A percentile compares a stretch with the other conserved stretches of the same genome.
Conservation (phyloP, 2,113 vertebrate genomes). For the Serinus canaria region DNA sequence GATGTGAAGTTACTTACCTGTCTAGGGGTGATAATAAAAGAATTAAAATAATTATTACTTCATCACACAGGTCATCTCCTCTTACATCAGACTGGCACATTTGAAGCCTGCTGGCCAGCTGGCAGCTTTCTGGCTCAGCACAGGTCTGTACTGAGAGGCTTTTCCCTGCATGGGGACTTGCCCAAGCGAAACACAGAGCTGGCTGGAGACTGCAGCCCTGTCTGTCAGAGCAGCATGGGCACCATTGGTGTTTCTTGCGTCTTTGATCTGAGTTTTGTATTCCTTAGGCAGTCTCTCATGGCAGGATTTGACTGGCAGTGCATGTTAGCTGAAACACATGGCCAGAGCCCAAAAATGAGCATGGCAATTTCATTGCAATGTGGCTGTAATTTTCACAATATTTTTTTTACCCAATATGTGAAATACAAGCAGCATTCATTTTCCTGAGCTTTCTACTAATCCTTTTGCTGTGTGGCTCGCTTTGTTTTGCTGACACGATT, state of each 20-base stretch:
- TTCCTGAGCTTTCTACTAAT: background rate
- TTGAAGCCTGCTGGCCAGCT: background rate
- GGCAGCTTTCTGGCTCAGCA: background rate
- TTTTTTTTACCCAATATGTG: background rate
- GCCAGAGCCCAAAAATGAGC: background rate
- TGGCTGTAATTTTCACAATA: background rate
- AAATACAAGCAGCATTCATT: background rate
- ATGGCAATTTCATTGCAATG: background rate
- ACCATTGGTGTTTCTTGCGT: background rate
- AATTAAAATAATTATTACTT: background rate
- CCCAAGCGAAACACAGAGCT: background rate
- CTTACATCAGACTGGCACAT: background rate
- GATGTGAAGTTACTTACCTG: background rate
- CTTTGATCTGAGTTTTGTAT: background rate
- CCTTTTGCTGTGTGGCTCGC: background rate
- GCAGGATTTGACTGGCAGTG: background rate
- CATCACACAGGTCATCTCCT: background rate
- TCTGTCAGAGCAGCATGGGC: background rate
- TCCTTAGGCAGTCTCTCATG: background rate
- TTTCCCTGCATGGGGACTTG: background rate
- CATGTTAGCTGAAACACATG: background rate
- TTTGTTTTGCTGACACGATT: background rate
- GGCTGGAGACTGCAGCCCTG: background rate
- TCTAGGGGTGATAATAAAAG: background rate
- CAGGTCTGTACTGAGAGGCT: background rate